phyloP scores from a whole-genome alignment of 1,140 invertebrate genomes.

The Drosophila grimshawi region DNA sequence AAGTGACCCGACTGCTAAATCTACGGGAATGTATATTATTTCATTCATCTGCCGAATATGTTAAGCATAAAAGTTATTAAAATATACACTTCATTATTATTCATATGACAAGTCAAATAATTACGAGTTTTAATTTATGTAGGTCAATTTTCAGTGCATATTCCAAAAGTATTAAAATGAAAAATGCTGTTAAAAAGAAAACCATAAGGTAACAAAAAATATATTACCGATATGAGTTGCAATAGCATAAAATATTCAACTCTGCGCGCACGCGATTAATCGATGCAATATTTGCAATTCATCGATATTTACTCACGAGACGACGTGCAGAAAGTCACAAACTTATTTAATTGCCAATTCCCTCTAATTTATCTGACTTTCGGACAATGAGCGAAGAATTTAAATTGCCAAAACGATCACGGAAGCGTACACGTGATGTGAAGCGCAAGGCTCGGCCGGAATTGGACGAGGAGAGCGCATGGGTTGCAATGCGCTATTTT shows the following conservation, averaged over 20 bases:
- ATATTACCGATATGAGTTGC: too few species aligned
- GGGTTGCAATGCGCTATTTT: constrained; percentile 91
- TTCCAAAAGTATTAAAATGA: too few species aligned
- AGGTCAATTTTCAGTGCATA: too few species aligned
- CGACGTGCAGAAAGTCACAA: constrained; percentile 37
- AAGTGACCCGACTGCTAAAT: too few species aligned
- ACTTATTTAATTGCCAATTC: constrained; percentile 28
- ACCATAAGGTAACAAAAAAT: too few species aligned
- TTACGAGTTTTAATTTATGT: too few species aligned
- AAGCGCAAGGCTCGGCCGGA: constrained; percentile 96
- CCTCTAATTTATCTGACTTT: constrained; percentile 11
- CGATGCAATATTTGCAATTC: constrained; percentile 30
- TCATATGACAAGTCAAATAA: too few species aligned
- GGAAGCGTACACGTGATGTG: constrained; percentile 93
- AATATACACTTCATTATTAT: too few species aligned
- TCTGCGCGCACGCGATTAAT: not conserved
- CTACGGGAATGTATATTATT: too few species aligned
- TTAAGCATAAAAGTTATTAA: too few species aligned
- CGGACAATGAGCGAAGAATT: constrained; percentile 85
- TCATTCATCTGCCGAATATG: too few species aligned
- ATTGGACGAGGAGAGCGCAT: constrained; percentile 91
- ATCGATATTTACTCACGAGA: constrained; percentile 11
- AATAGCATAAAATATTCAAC: not conserved
- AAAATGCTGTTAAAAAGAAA: too few species aligned
- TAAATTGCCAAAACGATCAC: constrained; percentile 90